A percentile compares a stretch with the other conserved stretches of the same genome.
phyloP scores from a whole-genome alignment of 2,113 vertebrate genomes.

The Bos taurus region ARS-UCD2.0 NC_037357.1:39832001-39832500 shows the following conservation, averaged over 20 bases:
- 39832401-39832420: constrained; percentile 70
- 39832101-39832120: no score
- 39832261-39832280: constrained; percentile 15
- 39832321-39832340: constrained; percentile 64
- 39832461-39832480: constrained; percentile 21
- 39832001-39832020: no score
- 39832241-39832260: constrained; percentile 13
- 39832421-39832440: constrained; percentile 61
- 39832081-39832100: no score
- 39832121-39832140: background rate
- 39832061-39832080: no score
- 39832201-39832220: background rate
- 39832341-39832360: constrained; percentile 42
- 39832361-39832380: constrained; percentile 53
- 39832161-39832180: constrained; percentile 42
- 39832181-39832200: background rate
- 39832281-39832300: background rate
- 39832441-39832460: constrained; percentile 57
- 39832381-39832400: constrained; percentile 75
- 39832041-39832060: no score
- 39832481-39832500: background rate
- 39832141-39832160: constrained; percentile 47
- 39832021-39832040: no score
- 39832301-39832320: background rate
- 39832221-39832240: constrained; percentile 27